Conservation (phyloP, 2,113 vertebrate genomes). For the Neopipo cinnamomea region DNA sequence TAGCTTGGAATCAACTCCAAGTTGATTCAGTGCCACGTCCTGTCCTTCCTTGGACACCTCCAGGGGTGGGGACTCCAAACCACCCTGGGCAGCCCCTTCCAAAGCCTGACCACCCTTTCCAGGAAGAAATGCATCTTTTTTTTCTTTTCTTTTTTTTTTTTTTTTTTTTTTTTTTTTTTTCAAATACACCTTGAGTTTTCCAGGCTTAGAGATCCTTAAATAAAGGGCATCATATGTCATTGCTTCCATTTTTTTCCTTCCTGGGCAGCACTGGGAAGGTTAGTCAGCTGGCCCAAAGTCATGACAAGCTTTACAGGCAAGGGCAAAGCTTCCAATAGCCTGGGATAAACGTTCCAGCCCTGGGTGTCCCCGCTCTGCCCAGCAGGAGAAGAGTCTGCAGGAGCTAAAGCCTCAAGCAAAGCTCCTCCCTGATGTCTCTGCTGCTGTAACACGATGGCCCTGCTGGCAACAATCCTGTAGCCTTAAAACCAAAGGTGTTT, state of each 20-base stretch:
- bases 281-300: background rate
- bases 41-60: background rate
- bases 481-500: background rate
- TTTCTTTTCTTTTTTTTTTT: background rate
- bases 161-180: background rate
- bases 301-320: background rate
- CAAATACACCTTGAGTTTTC: background rate
- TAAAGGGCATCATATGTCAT: background rate
- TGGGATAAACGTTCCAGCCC: background rate
- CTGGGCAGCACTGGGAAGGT: background rate
- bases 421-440: background rate
- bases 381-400: background rate
- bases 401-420: background rate
- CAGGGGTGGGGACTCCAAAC: background rate
- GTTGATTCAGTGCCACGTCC: background rate
- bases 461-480: background rate
- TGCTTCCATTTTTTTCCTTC: background rate
- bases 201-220: background rate
- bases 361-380: background rate
- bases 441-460: too few species aligned
- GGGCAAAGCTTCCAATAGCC: background rate
- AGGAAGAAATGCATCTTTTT: background rate
- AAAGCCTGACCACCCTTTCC: background rate
- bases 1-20: background rate
- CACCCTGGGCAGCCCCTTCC: background rate